Evolutionary conservation across 37 sponge, comb jelly and placozoan species (phyloP).

Genomic region (Geodia barretti): DNA sequence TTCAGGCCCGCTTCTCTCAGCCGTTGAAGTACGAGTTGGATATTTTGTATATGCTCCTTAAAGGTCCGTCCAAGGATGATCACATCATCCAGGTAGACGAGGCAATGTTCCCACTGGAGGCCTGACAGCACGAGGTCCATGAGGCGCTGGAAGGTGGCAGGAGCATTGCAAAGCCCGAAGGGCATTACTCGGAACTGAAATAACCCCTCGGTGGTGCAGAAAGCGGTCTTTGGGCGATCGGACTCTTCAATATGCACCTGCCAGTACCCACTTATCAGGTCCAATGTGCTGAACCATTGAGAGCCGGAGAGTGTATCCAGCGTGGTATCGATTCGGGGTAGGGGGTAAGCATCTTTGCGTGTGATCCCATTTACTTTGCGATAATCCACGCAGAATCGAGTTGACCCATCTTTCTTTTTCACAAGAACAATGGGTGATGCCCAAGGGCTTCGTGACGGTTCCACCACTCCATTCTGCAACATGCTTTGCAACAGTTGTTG

Average conservation of each 20-base stretch:
- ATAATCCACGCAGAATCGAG: conserved; percentile 51
- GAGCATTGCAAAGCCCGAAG: conserved; percentile 59
- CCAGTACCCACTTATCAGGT: conserved; percentile 64
- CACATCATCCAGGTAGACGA: conserved; percentile 53
- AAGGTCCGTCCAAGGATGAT: conserved; percentile 34
- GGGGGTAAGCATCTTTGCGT: conserved; percentile 43
- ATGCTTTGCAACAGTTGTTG: conserved; percentile 5
- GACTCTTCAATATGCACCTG: conserved; percentile 38
- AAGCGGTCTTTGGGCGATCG: conserved; percentile 59
- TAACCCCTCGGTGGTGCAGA: conserved; percentile 42
- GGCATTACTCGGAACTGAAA: conserved; percentile 71
- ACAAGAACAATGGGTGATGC: conserved; percentile 31
- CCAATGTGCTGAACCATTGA: conserved; percentile 47
- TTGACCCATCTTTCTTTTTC: conserved; percentile 34
- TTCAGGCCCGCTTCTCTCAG: conserved; percentile 10
- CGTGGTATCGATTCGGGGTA: conserved; percentile 59
- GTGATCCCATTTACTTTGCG: conserved; percentile 55
- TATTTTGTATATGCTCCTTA: conserved; percentile 21
- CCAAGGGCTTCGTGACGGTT: conserved; percentile 37
- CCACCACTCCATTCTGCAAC: conserved; percentile 12
- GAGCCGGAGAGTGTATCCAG: conserved; percentile 37
- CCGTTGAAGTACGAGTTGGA: background rate
- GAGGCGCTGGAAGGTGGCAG: conserved; percentile 54
- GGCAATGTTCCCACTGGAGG: conserved; percentile 21
- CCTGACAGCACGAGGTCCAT: conserved; percentile 35